Evolutionary conservation across 2,113 vertebrate genomes (phyloP).

Genomic region (Megaptera novaeangliae): DNA sequence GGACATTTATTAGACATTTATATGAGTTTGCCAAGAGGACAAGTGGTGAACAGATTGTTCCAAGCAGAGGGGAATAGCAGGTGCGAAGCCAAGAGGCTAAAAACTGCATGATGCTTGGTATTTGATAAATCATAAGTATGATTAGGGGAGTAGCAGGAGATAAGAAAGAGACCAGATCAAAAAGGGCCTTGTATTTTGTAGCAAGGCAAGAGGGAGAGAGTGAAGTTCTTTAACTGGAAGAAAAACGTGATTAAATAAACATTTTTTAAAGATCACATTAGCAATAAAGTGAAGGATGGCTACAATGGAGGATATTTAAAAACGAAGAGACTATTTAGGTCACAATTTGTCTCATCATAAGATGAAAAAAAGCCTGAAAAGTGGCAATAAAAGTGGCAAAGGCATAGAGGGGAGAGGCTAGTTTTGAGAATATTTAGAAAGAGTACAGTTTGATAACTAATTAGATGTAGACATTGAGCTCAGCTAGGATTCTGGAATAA

Average conservation of each 20-base stretch:
- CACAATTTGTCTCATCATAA: not conserved
- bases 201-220: not conserved
- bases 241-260: not conserved
- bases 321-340: not conserved
- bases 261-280: not conserved
- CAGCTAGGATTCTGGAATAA: not conserved
- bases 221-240: not conserved
- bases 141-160: not conserved
- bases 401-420: not conserved
- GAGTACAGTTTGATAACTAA: not conserved
- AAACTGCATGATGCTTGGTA: not conserved
- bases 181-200: not conserved
- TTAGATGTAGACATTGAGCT: not conserved
- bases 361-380: not conserved
- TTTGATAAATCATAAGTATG: not conserved
- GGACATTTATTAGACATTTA: not conserved
- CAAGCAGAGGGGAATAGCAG: not conserved
- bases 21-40: not conserved
- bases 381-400: not conserved
- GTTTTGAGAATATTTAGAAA: not conserved
- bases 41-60: not conserved
- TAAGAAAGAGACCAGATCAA: not conserved
- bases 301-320: not conserved
- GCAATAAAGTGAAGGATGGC: not conserved
- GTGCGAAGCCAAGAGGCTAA: not conserved